Base-by-base conservation (phyloP, 2,888 invertebrate species). In the Anthrax anthrax region DNA sequence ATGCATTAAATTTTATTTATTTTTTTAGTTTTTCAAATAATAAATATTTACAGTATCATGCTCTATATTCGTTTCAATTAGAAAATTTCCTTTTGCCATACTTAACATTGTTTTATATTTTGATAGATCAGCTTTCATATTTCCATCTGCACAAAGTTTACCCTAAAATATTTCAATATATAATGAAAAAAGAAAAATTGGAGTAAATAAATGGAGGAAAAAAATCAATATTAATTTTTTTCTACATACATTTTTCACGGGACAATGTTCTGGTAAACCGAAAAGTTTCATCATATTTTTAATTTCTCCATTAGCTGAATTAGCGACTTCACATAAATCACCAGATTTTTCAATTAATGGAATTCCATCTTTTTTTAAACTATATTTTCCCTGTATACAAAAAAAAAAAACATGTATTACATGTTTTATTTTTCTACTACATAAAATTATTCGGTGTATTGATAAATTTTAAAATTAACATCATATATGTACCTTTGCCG, bases 21-120 rank as follows among this genome's bases (percentile, higher is more conserved):
- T 29, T 37, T 17, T 29, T 47, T 49, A 18, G 23, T 17, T 13
- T 23, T 23, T 23, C 8, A 23, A 23, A 23, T 18, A 37, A 41
- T 56, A 54, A 27, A 53, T 47, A 57, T 62, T 62, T 49, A 71
- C 72, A 44, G 63, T 65, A 48, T 72, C 72, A 47, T 71, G 70
- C 16, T 57, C 58, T 29, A 67, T 57, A 43, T 65, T 62, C 2
- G 64, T 49, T 47, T 65, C 64, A 3, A 68, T 49, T 9, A 63
- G 58, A 14, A 67, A 55, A 41, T 59, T 62, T 29, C 72, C 72
- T 16, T 62, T 63, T 0, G 62, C 69, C 60, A 71, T 60, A 43
- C 65, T 60, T 42, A 72, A 49, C 56, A 70, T 61, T 23, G 64
- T 58, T 51, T 71, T 71, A 51, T 62, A 71, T 50, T 67, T 68